These are phyloP conservation scores for Drosophila tsacasi DNA, from an alignment of 1,140 invertebrate genomes.

Conservation along the genomic window DNA sequence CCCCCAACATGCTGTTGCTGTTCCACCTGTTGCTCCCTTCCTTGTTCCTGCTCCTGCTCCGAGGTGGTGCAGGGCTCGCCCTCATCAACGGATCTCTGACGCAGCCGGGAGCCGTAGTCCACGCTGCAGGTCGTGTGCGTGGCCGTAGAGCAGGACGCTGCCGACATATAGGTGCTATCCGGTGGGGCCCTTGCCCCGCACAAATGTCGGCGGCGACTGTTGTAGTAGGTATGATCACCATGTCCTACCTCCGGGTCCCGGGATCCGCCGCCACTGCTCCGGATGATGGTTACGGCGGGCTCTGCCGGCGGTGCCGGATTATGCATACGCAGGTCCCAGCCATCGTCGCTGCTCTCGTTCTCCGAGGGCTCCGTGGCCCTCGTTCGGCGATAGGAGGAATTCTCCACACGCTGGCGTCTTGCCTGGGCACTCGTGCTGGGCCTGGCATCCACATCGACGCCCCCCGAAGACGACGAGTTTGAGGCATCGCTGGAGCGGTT, in stretches of 20 bases:
- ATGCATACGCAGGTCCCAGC: slow-evolving; percentile 67
- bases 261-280: slow-evolving; percentile 5
- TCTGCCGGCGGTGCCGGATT: slow-evolving; percentile 27
- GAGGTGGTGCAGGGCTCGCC: slow-evolving; percentile 21
- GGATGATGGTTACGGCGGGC: slow-evolving; percentile 10
- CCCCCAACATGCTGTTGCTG: neutral
- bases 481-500: slow-evolving; percentile 44
- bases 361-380: slow-evolving; percentile 43
- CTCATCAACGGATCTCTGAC: slow-evolving; percentile 11
- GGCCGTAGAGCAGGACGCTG: slow-evolving; percentile 63
- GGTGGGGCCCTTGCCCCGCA: neutral
- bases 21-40: neutral
- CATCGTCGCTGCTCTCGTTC: slow-evolving; percentile 66
- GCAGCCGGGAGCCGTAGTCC: slow-evolving; percentile 53
- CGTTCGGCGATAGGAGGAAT: slow-evolving; percentile 14
- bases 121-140: slow-evolving; percentile 68
- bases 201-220: slow-evolving; percentile 19
- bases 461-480: slow-evolving; percentile 43
- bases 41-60: slow-evolving; percentile 2
- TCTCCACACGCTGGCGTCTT: slow-evolving; percentile 38
- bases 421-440: slow-evolving; percentile 73
- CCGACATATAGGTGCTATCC: slow-evolving; percentile 43
- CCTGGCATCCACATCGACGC: slow-evolving; percentile 59
- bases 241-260: slow-evolving; percentile 31
- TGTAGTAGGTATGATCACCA: slow-evolving; percentile 69